phyloP scores from a whole-genome alignment of 2,113 vertebrate genomes.

The Ovis canadensis region DNA sequence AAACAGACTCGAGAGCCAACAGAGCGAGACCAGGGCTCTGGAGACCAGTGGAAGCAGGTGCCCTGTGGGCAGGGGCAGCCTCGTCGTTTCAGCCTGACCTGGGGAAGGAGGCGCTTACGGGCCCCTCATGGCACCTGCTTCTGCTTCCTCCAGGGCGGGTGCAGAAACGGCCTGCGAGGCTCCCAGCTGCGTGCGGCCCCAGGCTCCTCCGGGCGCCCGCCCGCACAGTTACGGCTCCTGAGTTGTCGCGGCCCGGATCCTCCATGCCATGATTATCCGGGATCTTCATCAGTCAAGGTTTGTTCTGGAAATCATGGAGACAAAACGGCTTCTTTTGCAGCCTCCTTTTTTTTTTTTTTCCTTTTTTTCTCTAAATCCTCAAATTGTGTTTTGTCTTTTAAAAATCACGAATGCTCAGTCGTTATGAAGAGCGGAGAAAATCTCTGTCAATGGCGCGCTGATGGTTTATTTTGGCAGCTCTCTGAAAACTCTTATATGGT shows the following conservation, averaged over 20 bases:
- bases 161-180: fast-evolving
- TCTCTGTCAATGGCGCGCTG: conserved; percentile 73
- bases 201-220: background rate
- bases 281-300: conserved; percentile 65
- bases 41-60: background rate
- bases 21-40: background rate
- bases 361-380: background rate
- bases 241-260: background rate
- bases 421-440: conserved; percentile 61
- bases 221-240: background rate
- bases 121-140: no score
- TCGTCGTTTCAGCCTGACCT: fast-evolving
- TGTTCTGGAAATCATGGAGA: conserved; percentile 67
- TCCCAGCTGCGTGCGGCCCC: background rate
- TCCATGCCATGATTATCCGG: background rate
- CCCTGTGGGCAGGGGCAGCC: background rate
- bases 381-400: conserved; percentile 69
- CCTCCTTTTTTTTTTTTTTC: background rate
- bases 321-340: conserved; percentile 57
- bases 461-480: conserved; percentile 76
- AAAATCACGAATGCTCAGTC: conserved; percentile 28
- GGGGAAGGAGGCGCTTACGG: fast-evolving
- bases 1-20: background rate
- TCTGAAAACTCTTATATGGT: conserved; percentile 60
- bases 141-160: background rate